Evolutionary conservation across 2,797 vertebrate genomes (phyloP), one percentile per base, ranked within the genome.

Genomic region (Coccyzus lansbergi): DNA sequence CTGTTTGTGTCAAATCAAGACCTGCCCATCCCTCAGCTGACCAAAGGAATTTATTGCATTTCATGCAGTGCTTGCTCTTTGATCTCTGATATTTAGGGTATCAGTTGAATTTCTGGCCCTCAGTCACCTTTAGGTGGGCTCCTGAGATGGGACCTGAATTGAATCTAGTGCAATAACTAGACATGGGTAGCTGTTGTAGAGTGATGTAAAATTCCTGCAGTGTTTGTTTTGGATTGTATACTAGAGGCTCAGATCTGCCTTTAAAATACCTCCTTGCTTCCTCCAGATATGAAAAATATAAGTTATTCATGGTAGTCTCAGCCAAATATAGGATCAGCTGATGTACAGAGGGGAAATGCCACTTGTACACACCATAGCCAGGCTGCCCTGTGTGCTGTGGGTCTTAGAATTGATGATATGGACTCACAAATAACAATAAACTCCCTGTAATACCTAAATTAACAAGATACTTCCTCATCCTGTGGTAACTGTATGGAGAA

Each of bases 1-100:
- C 26, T 64, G 17, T 74, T 91, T 91, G 58, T 75, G 68, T 91
- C 68, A 86, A 88, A 90, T 80, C 83, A 82, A 88, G 74, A 92
- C 24, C 51, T 76, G 36, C 31, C 36, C 2, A 0, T 46, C 38
- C 26, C 22, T 38, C 49, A 25, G 84, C 34, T 70, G 63, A 70
- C 49, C 0, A 1, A 62, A 94, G 60, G 33, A 79, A 95, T 92
- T 92, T 42, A 56, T 28, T 74, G 29, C 33, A 33, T 76, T 96
- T 93, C 86, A 51, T 42, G 29, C 16, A 67, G 74, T 0, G 0
- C n/a, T 74, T 56, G 33, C 29, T 92, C 56, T 93, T 92, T 88
- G 70, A 76, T 68, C 53, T 33, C 83, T 59, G 56, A 33, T 81
- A 33, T 82, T 94, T 22, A 64, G 31, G 33, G 38, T 52, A 25